Evolutionary conservation across 2,888 invertebrate species (phyloP).

Genomic region (Volucella zonaria): DNA sequence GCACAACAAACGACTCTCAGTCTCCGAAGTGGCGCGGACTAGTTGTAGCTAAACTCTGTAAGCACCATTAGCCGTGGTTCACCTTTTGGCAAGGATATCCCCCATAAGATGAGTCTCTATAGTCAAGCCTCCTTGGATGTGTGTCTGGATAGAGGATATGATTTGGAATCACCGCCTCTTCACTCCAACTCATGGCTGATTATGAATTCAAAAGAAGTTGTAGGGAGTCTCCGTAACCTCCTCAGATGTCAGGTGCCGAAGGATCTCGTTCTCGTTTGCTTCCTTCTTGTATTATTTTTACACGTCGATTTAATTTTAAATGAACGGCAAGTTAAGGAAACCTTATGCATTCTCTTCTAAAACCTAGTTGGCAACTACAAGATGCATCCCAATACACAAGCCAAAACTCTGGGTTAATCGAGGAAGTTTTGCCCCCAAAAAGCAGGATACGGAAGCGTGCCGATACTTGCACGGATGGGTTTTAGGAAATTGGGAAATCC

Average conservation of each 20-base stretch:
- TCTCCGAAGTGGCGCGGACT: constrained; percentile 61
- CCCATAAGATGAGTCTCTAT: not conserved
- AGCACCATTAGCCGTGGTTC: constrained; percentile 69
- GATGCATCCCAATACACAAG: too few relatives aligned
- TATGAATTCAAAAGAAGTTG: constrained; percentile 62
- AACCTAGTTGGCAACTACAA: too few relatives aligned
- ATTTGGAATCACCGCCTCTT: constrained; percentile 2
- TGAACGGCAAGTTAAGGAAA: constrained; percentile 62
- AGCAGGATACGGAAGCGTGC: constrained; percentile 8
- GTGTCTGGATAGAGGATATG: too few relatives aligned
- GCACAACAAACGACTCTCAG: constrained; percentile 70
- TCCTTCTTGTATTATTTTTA: constrained; percentile 69
- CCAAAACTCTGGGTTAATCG: constrained; percentile 51
- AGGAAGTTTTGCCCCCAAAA: constrained; percentile 47
- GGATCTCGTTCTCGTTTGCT: constrained; percentile 46
- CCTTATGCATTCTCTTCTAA: constrained; percentile 41
- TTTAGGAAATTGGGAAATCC: constrained; percentile 30
- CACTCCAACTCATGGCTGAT: constrained; percentile 57
- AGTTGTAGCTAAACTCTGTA: constrained; percentile 40
- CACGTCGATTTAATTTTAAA: constrained; percentile 70
- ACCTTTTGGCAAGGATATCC: constrained; percentile 22
- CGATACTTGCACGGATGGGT: not conserved
- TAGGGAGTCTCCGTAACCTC: constrained; percentile 23
- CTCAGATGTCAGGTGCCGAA: constrained; percentile 58
- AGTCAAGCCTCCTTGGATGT: too few relatives aligned